A percentile compares a stretch with the other conserved stretches of the same genome.
phyloP scores from a whole-genome alignment of 2,113 vertebrate genomes.

The Sander lucioperca region DNA sequence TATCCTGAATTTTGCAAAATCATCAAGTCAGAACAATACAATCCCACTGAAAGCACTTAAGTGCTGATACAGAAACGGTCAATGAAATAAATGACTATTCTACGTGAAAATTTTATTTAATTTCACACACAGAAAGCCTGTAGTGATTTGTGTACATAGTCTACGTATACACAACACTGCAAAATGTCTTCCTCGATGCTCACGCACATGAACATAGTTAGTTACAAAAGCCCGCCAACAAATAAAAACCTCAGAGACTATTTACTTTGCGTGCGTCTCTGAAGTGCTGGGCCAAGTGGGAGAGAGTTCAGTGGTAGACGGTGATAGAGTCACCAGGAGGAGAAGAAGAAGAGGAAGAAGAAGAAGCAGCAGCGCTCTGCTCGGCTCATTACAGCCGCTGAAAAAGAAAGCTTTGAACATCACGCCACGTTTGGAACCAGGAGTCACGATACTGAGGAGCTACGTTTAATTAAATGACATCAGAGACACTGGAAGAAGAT shows the following conservation, averaged over 20 bases:
- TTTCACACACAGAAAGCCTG: not conserved
- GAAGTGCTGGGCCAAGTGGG: conserved; percentile 52
- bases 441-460: conserved; percentile 31
- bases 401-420: conserved; percentile 61
- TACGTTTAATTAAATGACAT: conserved; percentile 63
- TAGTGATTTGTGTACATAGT: too few relatives aligned
- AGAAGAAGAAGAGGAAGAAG: conserved; percentile 1
- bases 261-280: conserved; percentile 40
- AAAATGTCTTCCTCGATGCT: not conserved
- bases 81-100: not conserved
- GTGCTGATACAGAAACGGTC: too few relatives aligned
- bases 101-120: not conserved
- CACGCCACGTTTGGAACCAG: conserved; percentile 54
- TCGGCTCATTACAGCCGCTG: conserved; percentile 70
- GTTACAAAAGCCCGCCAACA: conserved; percentile 34
- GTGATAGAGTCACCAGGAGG: conserved; percentile 47
- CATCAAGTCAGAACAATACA: too few relatives aligned
- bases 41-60: not conserved
- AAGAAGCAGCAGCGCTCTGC: conserved; percentile 22
- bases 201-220: conserved; percentile 34
- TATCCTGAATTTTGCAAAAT: not conserved
- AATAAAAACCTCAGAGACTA: conserved; percentile 54
- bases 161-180: not conserved
- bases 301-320: conserved; percentile 49
- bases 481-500: conserved; percentile 2